A percentile compares a stretch with the other conserved stretches of the same genome.
Conservation (phyloP, 2,113 vertebrate genomes). For the Thoracochromis brauschi region DNA sequence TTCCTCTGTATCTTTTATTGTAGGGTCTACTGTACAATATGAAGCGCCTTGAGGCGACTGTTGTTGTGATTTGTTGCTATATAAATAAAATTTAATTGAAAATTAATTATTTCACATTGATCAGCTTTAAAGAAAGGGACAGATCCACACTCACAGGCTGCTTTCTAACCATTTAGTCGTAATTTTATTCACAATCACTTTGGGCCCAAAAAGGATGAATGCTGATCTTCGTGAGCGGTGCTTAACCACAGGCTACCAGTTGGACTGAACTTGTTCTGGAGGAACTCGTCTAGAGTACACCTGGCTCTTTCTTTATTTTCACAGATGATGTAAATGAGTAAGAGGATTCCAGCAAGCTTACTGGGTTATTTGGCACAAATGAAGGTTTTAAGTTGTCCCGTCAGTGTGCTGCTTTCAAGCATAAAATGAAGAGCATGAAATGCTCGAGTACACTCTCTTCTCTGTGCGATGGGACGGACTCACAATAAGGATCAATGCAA, state of each 20-base stretch:
- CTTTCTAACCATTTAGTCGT: not conserved
- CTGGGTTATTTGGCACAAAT: not conserved
- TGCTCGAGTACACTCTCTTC: not conserved
- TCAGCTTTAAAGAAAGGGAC: not conserved
- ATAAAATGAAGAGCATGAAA: conserved; percentile 29
- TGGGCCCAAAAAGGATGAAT: not conserved
- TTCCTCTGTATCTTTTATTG: not conserved
- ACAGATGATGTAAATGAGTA: not conserved
- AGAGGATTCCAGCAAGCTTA: conserved; percentile 10
- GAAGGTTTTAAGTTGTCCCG: not conserved
- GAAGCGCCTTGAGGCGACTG: not conserved
- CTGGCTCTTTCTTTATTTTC: not conserved
- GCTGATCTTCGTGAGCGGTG: not conserved
- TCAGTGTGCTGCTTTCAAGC: conserved; percentile 25
- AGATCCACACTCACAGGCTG: not conserved
- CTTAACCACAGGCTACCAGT: not conserved
- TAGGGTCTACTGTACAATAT: not conserved
- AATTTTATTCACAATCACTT: not conserved
- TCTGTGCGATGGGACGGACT: not conserved
- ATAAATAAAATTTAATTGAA: not conserved
- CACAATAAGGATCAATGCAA: conserved; percentile 15
- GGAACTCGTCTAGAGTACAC: not conserved
- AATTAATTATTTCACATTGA: not conserved
- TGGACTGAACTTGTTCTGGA: not conserved
- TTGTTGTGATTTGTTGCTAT: rapidly evolving